Evolutionary conservation across 2,888 invertebrate genomes (phyloP), one percentile per base, ranked within the genome.

Genomic region (Phlogophora meticulosa): DNA sequence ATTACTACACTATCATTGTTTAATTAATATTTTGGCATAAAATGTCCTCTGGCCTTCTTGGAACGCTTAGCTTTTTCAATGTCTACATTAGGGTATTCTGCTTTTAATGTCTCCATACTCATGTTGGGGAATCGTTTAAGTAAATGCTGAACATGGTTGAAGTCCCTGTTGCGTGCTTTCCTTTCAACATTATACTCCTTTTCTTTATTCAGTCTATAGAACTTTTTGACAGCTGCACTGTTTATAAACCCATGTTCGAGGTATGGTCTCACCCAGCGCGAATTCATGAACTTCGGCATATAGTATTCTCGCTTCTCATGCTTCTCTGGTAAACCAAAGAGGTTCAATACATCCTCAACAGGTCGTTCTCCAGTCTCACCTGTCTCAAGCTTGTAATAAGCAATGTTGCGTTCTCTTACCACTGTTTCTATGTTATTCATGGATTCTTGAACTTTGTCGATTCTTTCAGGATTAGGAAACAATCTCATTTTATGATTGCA

Each of bases 361-460:
- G 98, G 97, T 45, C 98, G 95, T 90, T 98, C 98, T 4, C 98
- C 98, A 66, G 96, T 97, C 87, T 97, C 97, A 0, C 99, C 99
- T 7, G 98, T 98, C 96, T 99, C 99, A 59, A 99, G 93, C 79
- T 97, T 89, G 90, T 98, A 97, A 92, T 98, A 99, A 0, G 99
- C 99, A 78, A 96, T 94, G 90, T 99, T 99, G 75, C 99, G 96
- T 94, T 99, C 99, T 62, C 98, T 96, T 0, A 99, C 97, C 0
- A 99, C 98, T 20, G 96, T 94, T 92, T 99, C 98, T 66, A 99
- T 94, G 90, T 99, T 99, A 73, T 97, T 96, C 99, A 99, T 99
- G 20, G 99, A 99, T 81, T 98, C 98, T 88, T 98, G 97, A 0
- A 99, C 98, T 96, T 99, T 99, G 86, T 99, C 99, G 58, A 99